Conservation (phyloP, 53 echinoderm and acorn worm species). For the Echinometra lucunter region DNA sequence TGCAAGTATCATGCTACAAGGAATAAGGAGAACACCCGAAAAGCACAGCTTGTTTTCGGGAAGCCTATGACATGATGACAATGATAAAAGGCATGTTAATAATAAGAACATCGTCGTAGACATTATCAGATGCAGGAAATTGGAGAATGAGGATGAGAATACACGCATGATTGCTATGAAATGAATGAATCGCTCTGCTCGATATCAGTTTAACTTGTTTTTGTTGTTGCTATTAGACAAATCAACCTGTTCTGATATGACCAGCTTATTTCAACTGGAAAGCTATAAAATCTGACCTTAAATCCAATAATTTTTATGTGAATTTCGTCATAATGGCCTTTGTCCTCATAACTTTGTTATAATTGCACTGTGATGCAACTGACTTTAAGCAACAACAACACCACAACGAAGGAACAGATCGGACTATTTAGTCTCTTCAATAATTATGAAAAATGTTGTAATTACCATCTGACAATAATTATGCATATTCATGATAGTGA, state of each 20-base stretch:
- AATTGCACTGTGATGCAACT: no score
- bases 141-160: no score
- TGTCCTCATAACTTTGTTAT: no score
- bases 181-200: background rate
- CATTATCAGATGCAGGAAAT: no score
- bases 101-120: no score
- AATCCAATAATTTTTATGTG: background rate
- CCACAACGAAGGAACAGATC: background rate
- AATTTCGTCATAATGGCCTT: background rate
- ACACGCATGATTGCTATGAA: no score
- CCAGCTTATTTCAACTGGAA: background rate
- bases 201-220: background rate
- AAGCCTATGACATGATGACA: no score
- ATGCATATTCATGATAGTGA: background rate
- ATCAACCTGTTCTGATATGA: background rate
- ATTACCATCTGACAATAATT: background rate
- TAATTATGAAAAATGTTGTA: background rate
- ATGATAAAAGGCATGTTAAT: no score
- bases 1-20: no score
- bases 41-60: no score
- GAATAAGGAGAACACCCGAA: no score
- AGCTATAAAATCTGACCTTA: background rate
- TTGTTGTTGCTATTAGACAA: background rate
- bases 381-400: background rate
- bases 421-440: background rate